A percentile compares a stretch with the other conserved stretches of the same genome.
These are phyloP conservation scores for Capitulum mitella DNA, from an alignment of 2,888 invertebrate genomes.

Conservation along the genomic window DNA sequence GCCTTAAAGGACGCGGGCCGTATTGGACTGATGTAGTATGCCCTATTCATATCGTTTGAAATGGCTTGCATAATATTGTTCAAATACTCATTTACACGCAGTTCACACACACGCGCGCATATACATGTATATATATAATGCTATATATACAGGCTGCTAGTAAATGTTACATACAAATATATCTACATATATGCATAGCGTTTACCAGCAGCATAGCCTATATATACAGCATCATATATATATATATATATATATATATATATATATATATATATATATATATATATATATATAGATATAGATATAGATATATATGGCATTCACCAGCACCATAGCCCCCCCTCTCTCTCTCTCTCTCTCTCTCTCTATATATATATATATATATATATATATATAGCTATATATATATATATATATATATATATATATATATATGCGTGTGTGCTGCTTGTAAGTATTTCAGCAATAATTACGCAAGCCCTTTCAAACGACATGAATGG, in stretches of 20 bases:
- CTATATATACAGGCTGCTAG: background rate
- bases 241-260: conserved; percentile 1
- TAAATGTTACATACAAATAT: background rate
- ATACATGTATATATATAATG: background rate
- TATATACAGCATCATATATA: background rate
- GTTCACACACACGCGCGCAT: background rate
- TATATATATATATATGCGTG: too few relatives aligned
- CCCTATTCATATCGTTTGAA: too few relatives aligned
- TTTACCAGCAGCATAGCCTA: background rate
- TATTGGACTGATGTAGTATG: too few relatives aligned
- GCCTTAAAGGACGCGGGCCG: too few relatives aligned
- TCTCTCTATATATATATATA: too few relatives aligned
- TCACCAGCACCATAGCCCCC: background rate
- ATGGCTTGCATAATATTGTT: too few relatives aligned
- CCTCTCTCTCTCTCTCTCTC: too few relatives aligned
- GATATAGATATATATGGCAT: background rate
- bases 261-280: background rate
- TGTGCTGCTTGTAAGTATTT: too few relatives aligned
- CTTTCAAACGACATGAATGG: too few relatives aligned
- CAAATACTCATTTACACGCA: background rate
- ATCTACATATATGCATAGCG: background rate
- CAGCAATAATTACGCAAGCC: too few relatives aligned
- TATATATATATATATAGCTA: too few relatives aligned
- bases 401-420: too few relatives aligned
- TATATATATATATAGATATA: background rate